Percentiles rank a stretch among this genome's conserved stretches.
phyloP scores from a whole-genome alignment of 1,140 invertebrate genomes.

The Watersipora subatra region DNA sequence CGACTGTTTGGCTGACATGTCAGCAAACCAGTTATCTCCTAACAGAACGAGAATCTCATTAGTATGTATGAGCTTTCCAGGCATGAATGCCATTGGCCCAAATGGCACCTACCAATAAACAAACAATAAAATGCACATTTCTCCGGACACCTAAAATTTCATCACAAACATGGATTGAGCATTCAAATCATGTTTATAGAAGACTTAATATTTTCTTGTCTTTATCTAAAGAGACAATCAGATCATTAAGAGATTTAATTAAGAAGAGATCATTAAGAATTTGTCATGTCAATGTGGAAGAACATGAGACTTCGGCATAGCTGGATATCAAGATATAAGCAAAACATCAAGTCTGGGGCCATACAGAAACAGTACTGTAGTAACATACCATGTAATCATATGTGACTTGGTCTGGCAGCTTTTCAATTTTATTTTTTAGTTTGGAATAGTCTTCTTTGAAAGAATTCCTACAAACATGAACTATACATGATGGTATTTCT shows the following conservation, averaged over 20 bases:
- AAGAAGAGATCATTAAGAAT: neutral
- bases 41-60: slow-evolving; percentile 56
- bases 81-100: slow-evolving; percentile 52
- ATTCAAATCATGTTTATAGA: neutral
- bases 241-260: neutral
- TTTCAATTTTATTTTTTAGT: slow-evolving; percentile 26
- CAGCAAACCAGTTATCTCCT: slow-evolving; percentile 58
- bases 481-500: neutral
- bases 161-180: neutral
- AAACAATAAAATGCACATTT: neutral
- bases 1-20: slow-evolving; percentile 53
- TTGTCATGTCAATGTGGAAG: neutral
- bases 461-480: slow-evolving; percentile 25
- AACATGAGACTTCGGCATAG: too few relatives aligned
- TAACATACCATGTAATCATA: slow-evolving; percentile 39
- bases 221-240: neutral
- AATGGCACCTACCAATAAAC: slow-evolving; percentile 46
- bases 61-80: slow-evolving; percentile 54
- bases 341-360: too few relatives aligned
- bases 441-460: slow-evolving; percentile 36
- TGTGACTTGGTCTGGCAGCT: slow-evolving; percentile 33
- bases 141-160: neutral
- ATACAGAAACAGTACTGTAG: neutral
- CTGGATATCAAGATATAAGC: too few relatives aligned
- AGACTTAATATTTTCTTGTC: neutral